Conservation (phyloP, 1,140 invertebrate species). For the Lepidurus apus region DNA sequence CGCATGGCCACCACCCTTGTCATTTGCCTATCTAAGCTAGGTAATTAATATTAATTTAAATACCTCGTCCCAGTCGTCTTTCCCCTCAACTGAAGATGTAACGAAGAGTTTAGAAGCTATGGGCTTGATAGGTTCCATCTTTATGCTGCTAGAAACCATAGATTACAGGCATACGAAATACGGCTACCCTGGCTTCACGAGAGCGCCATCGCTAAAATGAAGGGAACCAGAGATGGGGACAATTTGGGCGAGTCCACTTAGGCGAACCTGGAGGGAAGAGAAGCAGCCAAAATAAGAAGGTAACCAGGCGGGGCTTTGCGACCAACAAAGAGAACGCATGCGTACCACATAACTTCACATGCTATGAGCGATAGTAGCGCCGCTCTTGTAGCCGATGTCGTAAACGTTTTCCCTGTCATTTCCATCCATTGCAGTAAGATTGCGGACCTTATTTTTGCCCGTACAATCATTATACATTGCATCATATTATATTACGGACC, state of each 20-base stretch:
- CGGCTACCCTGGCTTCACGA: background rate
- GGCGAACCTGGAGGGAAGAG: slow-evolving; percentile 17
- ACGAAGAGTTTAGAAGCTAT: slow-evolving; percentile 54
- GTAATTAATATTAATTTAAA: slow-evolving; percentile 29
- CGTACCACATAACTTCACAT: background rate
- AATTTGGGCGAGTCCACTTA: slow-evolving; percentile 7
- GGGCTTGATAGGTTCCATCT: slow-evolving; percentile 54
- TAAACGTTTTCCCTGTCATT: background rate
- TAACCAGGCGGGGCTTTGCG: background rate
- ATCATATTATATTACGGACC: background rate
- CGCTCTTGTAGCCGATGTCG: background rate
- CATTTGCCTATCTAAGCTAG: background rate
- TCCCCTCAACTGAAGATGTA: slow-evolving; percentile 66
- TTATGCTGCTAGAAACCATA: slow-evolving; percentile 31
- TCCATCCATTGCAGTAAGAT: background rate
- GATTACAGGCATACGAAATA: background rate
- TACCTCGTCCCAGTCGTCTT: slow-evolving; percentile 79
- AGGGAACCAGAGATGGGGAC: slow-evolving; percentile 14
- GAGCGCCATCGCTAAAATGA: slow-evolving; percentile 11
- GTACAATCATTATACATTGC: background rate
- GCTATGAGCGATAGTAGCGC: background rate
- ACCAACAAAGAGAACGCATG: slow-evolving; percentile 1
- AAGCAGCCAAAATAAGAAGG: background rate
- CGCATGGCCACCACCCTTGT: slow-evolving; percentile 20
- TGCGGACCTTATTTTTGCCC: background rate